phyloP scores from a whole-genome alignment of 2,888 invertebrate genomes.

The Erannis defoliaria region DNA sequence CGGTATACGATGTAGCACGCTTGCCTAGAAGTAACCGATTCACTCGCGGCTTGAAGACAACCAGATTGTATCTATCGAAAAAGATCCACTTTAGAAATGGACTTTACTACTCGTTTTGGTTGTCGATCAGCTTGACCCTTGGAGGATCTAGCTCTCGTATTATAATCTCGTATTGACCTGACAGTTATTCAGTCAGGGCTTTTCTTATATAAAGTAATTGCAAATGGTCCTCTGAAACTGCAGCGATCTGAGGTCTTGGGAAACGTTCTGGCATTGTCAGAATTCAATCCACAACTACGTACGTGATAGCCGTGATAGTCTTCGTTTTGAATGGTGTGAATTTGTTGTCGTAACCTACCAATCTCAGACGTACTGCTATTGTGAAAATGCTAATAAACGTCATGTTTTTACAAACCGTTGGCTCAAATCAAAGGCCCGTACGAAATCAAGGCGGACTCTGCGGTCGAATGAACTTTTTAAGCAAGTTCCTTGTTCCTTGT shows the following conservation, averaged over 20 bases:
- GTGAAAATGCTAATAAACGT: constrained; percentile 11
- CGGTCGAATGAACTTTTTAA: constrained; percentile 35
- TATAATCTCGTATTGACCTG: too few relatives aligned
- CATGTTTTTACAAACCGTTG: constrained; percentile 16
- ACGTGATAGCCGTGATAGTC: constrained; percentile 32
- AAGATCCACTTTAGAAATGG: too few relatives aligned
- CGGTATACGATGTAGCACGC: too few relatives aligned
- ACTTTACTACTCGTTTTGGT: too few relatives aligned
- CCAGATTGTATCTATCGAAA: too few relatives aligned
- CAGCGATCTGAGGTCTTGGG: neutral
- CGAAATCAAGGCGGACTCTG: constrained; percentile 12
- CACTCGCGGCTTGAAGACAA: too few relatives aligned
- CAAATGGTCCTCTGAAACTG: too few relatives aligned
- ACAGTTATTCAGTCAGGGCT: too few relatives aligned
- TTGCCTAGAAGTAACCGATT: too few relatives aligned
- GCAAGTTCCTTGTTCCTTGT: constrained; percentile 33
- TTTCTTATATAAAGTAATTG: too few relatives aligned
- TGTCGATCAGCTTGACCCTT: too few relatives aligned
- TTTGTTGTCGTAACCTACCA: neutral
- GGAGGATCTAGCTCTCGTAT: too few relatives aligned
- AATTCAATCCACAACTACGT: constrained; percentile 15
- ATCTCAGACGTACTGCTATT: constrained; percentile 7
- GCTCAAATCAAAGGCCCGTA: constrained; percentile 17
- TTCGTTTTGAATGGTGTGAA: constrained; percentile 15
- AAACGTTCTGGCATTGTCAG: neutral